Conservation (phyloP, 2,113 vertebrate species). For the Dromaius novaehollandiae region DNA sequence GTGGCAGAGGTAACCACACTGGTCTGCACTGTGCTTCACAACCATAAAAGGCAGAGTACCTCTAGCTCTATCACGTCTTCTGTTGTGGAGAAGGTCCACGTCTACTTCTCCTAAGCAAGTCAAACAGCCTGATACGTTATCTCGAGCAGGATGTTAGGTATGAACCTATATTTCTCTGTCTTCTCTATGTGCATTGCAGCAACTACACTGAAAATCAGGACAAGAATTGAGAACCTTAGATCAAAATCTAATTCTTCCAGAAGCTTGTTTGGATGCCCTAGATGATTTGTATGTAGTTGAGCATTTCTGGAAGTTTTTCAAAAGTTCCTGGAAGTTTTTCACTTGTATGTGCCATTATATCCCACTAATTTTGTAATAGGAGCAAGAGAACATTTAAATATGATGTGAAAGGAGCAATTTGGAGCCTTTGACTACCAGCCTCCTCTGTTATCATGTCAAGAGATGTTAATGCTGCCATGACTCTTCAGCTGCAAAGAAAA, state of each 20-base stretch:
- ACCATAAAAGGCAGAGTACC: too few species aligned
- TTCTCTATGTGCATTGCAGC: background rate
- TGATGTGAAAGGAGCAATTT: background rate
- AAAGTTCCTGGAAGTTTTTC: background rate
- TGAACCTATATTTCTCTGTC: background rate
- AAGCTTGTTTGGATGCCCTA: background rate
- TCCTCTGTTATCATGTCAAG: background rate
- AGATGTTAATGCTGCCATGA: background rate
- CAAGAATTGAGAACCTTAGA: background rate
- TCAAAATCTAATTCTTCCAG: background rate
- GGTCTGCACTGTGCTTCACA: background rate
- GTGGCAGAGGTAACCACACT: background rate
- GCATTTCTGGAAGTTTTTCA: background rate
- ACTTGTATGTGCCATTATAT: background rate
- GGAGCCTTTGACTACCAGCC: background rate
- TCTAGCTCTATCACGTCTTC: background rate
- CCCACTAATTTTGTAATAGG: too few species aligned
- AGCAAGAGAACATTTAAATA: background rate
- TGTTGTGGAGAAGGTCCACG: background rate
- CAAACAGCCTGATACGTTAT: accelerated
- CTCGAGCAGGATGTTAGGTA: background rate
- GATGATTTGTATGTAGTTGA: background rate
- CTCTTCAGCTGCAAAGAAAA: background rate
- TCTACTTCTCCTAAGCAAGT: background rate
- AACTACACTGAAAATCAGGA: background rate